Evolutionary conservation across 2,888 invertebrate genomes (phyloP).

Genomic region (Deroplatys truncata): DNA sequence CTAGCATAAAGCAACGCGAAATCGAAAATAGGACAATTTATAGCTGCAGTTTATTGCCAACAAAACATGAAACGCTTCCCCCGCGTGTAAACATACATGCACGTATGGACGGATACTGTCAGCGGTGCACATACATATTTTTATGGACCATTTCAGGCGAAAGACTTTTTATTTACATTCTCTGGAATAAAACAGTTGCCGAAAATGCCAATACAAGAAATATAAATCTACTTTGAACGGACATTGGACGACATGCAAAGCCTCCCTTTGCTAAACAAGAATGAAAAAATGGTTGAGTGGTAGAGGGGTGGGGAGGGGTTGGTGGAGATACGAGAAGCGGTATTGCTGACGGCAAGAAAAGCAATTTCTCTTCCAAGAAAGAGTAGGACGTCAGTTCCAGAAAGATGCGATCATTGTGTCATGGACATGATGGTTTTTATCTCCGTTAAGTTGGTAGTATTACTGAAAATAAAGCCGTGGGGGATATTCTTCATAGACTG

Average conservation of each 20-base stretch:
- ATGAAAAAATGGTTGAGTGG: no score
- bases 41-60: neutral
- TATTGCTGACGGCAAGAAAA: neutral
- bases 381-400: neutral
- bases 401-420: neutral
- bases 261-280: no score
- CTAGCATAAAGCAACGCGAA: neutral
- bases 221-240: no score
- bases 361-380: neutral
- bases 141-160: neutral
- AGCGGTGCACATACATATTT: neutral
- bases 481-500: neutral
- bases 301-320: no score
- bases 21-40: neutral
- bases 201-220: no score
- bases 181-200: neutral
- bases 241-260: no score
- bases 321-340: no score
- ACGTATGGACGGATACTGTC: neutral
- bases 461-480: no score
- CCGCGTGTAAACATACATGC: neutral
- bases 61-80: no score
- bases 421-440: no score
- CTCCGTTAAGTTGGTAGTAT: neutral
- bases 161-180: neutral